A percentile compares a stretch with the other conserved stretches of the same genome.
These are phyloP conservation scores for Drosophila prostipennis DNA, from an alignment of 2,888 invertebrate species.

Conservation along the genomic window DNA sequence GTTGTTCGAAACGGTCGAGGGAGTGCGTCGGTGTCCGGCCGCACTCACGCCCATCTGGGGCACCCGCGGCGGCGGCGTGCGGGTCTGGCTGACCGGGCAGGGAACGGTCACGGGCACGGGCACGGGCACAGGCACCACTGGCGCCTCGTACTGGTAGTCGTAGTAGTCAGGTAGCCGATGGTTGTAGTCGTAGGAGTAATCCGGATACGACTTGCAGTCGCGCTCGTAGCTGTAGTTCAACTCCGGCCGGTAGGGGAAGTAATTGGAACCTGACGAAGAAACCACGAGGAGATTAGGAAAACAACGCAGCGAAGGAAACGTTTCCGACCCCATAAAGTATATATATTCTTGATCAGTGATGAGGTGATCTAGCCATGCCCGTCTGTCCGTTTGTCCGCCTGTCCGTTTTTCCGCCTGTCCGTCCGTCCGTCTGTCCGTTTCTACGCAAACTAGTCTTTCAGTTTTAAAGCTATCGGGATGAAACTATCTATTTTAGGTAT, in stretches of 20 bases:
- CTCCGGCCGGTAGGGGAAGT: constrained; percentile 84
- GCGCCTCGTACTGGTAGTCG: constrained; percentile 81
- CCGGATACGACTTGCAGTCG: constrained; percentile 84
- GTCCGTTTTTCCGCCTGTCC: too few species aligned
- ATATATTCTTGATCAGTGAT: too few species aligned
- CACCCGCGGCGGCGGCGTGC: constrained; percentile 83
- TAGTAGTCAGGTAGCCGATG: constrained; percentile 82
- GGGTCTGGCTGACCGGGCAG: constrained; percentile 55
- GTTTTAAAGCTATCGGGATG: too few species aligned
- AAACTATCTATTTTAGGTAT: too few species aligned
- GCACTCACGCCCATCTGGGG: constrained; percentile 84
- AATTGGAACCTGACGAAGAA: constrained; percentile 78
- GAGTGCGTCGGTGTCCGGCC: constrained; percentile 89
- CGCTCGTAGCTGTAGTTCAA: constrained; percentile 82
- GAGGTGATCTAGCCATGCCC: too few species aligned
- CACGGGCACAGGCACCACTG: constrained; percentile 51
- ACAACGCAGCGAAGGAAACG: too few species aligned
- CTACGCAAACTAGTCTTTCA: too few species aligned
- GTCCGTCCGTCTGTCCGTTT: too few species aligned
- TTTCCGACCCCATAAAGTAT: too few species aligned
- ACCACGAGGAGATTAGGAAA: neutral
- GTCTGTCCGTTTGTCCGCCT: too few species aligned
- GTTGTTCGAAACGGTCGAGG: constrained; percentile 89
- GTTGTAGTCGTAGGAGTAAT: constrained; percentile 83
- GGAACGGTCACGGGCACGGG: constrained; percentile 9